Conservation (phyloP, 2,888 invertebrate genomes). For the Agrochola lychnidis region DNA sequence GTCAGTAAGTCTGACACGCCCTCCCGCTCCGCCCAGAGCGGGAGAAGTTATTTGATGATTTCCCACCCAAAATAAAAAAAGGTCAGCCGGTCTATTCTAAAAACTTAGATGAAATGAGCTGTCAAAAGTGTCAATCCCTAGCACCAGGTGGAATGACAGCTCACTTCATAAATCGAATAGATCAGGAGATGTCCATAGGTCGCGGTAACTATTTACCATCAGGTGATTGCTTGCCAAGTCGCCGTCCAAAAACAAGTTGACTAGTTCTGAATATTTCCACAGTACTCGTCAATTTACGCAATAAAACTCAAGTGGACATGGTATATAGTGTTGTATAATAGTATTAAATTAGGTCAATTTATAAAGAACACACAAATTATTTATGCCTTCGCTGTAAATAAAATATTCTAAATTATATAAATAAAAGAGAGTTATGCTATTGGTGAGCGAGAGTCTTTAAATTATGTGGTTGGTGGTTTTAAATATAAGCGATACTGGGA, state of each 20-base stretch:
- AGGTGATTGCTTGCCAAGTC: not conserved
- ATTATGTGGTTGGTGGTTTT: conserved; percentile 42
- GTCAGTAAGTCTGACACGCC: too few species aligned
- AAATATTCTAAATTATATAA: conserved; percentile 33
- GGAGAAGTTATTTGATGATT: too few species aligned
- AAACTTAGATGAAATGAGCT: too few species aligned
- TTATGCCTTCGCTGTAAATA: conserved; percentile 35
- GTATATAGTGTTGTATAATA: conserved; percentile 32
- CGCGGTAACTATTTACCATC: not conserved
- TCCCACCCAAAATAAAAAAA: too few species aligned
- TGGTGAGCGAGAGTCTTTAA: conserved; percentile 27
- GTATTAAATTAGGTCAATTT: conserved; percentile 49
- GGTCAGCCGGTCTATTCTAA: too few species aligned
- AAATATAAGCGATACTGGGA: conserved; percentile 25
- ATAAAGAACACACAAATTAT: conserved; percentile 34
- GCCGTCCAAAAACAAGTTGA: not conserved
- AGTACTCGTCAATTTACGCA: conserved; percentile 8
- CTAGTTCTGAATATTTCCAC: not conserved
- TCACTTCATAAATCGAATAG: too few species aligned
- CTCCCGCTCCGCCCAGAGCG: too few species aligned
- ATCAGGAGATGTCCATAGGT: not conserved
- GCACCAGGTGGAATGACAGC: too few species aligned
- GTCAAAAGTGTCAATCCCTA: too few species aligned
- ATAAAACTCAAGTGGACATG: not conserved
- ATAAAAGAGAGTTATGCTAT: conserved; percentile 28